A percentile compares a stretch with the other conserved stretches of the same genome.
Evolutionary conservation across 2,797 vertebrate genomes (phyloP).

Genomic region (Staurois parvus): DNA sequence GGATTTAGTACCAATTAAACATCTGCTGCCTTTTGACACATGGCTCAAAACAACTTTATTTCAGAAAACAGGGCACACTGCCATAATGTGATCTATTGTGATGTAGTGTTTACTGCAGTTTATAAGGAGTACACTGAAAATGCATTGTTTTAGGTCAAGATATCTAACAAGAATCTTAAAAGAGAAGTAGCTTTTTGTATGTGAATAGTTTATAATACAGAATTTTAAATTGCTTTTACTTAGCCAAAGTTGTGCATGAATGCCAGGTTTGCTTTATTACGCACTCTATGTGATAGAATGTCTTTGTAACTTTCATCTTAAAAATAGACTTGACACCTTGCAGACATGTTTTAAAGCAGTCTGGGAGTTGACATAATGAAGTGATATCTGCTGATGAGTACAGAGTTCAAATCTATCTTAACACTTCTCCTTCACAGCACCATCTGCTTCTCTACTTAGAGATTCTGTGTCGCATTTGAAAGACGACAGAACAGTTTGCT

Average conservation of each 20-base stretch:
- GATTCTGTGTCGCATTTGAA: slow-evolving; percentile 37
- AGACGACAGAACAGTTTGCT: slow-evolving; percentile 21
- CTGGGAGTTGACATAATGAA: slow-evolving; percentile 51
- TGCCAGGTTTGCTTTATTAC: background rate
- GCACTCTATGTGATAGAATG: background rate
- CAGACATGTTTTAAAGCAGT: slow-evolving; percentile 48
- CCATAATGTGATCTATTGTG: background rate
- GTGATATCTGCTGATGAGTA: slow-evolving; percentile 54
- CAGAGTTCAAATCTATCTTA: slow-evolving; percentile 53
- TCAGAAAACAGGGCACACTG: background rate
- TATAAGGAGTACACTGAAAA: background rate
- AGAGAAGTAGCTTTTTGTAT: background rate
- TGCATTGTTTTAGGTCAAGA: background rate
- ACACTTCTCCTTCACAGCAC: slow-evolving; percentile 49
- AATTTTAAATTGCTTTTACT: background rate
- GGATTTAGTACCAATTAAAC: too few relatives aligned
- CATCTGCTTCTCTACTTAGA: slow-evolving; percentile 50
- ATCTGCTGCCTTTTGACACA: too few relatives aligned
- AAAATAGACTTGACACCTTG: slow-evolving; percentile 49
- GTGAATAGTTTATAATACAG: background rate
- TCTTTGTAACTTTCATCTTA: slow-evolving; percentile 18
- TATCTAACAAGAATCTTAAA: too few relatives aligned
- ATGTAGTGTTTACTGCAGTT: background rate
- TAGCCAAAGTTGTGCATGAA: background rate
- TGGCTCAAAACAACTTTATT: too few relatives aligned